Evolutionary conservation across 2,113 vertebrate genomes (phyloP).

Genomic region (Limnothrissa miodon): DNA sequence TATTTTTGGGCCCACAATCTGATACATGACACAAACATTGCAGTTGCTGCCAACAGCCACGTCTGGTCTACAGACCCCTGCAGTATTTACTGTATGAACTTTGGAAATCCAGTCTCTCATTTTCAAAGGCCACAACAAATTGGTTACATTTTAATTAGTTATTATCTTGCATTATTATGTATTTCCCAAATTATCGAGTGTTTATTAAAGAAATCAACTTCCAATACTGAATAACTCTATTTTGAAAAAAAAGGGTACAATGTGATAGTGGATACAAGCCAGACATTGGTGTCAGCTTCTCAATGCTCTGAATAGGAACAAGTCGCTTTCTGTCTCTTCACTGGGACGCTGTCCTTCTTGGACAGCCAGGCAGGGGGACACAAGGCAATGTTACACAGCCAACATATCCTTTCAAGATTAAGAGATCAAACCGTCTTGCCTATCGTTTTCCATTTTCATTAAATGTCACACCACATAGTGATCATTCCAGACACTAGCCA

Average conservation of each 20-base stretch:
- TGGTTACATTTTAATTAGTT: neutral
- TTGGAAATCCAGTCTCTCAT: slow-evolving; percentile 24
- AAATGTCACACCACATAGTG: slow-evolving; percentile 71
- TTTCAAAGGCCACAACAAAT: neutral
- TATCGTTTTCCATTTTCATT: slow-evolving; percentile 62
- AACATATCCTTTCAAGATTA: slow-evolving; percentile 70
- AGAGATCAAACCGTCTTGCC: slow-evolving; percentile 59
- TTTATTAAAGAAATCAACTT: neutral
- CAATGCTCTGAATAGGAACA: neutral
- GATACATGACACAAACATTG: neutral
- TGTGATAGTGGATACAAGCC: neutral
- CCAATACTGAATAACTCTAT: neutral
- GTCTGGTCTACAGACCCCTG: neutral
- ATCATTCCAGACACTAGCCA: slow-evolving; percentile 60
- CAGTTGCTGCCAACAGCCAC: neutral
- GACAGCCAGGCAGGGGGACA: slow-evolving; percentile 58
- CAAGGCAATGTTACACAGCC: slow-evolving; percentile 56
- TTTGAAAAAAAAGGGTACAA: neutral
- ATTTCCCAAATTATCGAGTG: neutral
- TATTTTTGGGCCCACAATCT: neutral
- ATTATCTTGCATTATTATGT: neutral
- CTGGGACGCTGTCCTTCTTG: slow-evolving; percentile 50
- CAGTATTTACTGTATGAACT: neutral
- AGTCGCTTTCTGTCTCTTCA: slow-evolving; percentile 56
- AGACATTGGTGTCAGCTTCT: neutral